phyloP scores from a whole-genome alignment of 2,888 invertebrate genomes.

The Scaeva pyrastri region DNA sequence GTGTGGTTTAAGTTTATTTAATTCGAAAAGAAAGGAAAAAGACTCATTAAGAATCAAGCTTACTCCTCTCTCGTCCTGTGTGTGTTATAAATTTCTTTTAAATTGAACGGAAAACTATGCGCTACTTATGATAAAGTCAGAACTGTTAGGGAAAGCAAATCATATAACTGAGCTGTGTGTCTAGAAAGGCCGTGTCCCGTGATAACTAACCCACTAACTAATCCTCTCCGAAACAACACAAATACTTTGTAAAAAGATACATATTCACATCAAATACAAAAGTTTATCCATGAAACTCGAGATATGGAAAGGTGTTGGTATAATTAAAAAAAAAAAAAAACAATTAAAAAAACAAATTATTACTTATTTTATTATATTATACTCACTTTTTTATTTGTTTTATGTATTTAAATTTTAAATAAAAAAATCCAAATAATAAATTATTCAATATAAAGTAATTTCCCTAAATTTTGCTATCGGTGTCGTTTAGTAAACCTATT shows the following conservation, averaged over 20 bases:
- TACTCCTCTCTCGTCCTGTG: slow-evolving; percentile 52
- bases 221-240: slow-evolving; percentile 17
- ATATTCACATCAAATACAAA: slow-evolving; percentile 36
- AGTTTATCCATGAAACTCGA: slow-evolving; percentile 31
- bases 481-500: slow-evolving; percentile 71
- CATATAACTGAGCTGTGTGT: slow-evolving; percentile 51
- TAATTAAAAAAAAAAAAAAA: slow-evolving; percentile 30
- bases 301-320: slow-evolving; percentile 63
- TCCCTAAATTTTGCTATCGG: slow-evolving; percentile 66
- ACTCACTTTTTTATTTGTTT: slow-evolving; percentile 51
- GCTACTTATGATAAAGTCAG: neutral
- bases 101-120: slow-evolving; percentile 35
- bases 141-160: slow-evolving; percentile 34
- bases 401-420: slow-evolving; percentile 51
- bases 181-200: slow-evolving; percentile 47
- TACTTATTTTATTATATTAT: slow-evolving; percentile 33
- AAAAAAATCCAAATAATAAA: slow-evolving; percentile 16
- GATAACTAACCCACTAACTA: slow-evolving; percentile 71
- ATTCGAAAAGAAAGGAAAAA: slow-evolving; percentile 38
- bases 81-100: slow-evolving; percentile 20
- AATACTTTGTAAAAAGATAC: slow-evolving; percentile 52
- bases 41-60: slow-evolving; percentile 29
- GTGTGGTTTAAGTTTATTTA: slow-evolving; percentile 72
- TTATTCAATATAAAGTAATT: slow-evolving; percentile 43
- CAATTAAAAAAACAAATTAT: slow-evolving; percentile 41